Conservation (phyloP, 2,888 invertebrate species). For the Orthonychiurus folsomi region DNA sequence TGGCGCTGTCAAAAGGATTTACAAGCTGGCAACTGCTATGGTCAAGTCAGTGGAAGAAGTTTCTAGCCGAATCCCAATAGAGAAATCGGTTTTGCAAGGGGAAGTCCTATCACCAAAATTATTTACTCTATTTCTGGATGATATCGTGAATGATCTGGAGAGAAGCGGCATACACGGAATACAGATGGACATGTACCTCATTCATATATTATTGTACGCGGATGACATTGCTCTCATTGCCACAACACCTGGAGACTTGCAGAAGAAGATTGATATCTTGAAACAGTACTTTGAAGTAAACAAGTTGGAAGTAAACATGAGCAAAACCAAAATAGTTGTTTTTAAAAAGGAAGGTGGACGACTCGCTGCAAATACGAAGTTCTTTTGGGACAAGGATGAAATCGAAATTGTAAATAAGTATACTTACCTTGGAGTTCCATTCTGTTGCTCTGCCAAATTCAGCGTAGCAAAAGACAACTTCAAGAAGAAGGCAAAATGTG, state of each 20-base stretch:
- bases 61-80: constrained; percentile 21
- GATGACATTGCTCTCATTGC: constrained; percentile 3
- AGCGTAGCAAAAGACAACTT: neutral
- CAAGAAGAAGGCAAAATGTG: neutral
- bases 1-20: constrained; percentile 18
- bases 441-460: neutral
- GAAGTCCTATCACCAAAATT: constrained; percentile 11
- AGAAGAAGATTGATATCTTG: neutral
- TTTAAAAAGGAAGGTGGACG: neutral
- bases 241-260: neutral
- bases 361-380: neutral
- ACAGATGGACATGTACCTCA: neutral
- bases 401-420: constrained; percentile 3
- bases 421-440: constrained; percentile 2
- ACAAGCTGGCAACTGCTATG: constrained; percentile 8
- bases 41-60: neutral
- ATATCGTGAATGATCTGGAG: neutral
- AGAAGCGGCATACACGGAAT: neutral
- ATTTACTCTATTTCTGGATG: constrained; percentile 1
- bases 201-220: constrained; percentile 6
- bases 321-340: constrained; percentile 5
- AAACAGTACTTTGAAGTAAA: neutral
- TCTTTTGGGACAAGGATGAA: neutral
- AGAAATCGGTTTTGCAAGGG: constrained; percentile 25
- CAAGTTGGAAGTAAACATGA: neutral